Evolutionary conservation across 2,113 vertebrate genomes (phyloP).

Genomic region (Toxostoma redivivum): DNA sequence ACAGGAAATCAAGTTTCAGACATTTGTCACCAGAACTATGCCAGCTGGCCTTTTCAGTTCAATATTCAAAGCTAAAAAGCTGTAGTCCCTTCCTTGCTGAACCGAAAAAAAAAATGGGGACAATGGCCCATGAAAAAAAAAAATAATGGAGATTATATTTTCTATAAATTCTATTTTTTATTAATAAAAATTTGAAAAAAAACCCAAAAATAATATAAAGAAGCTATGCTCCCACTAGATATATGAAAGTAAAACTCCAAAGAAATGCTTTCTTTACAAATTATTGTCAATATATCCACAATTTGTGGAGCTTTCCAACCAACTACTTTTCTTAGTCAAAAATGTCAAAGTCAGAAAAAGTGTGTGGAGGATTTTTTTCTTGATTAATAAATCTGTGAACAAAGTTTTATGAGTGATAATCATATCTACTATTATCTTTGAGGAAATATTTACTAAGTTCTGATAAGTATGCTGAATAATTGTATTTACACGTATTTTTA

Average conservation of each 20-base stretch:
- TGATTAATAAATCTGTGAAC: background rate
- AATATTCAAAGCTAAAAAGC: background rate
- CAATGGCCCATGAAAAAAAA: background rate
- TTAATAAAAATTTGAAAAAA: background rate
- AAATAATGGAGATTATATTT: background rate
- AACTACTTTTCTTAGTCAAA: background rate
- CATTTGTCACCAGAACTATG: rapidly evolving
- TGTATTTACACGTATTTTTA: background rate
- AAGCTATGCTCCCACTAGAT: rapidly evolving
- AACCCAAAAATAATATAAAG: background rate
- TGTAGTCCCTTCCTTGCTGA: background rate
- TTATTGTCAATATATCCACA: background rate
- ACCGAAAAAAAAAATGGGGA: background rate
- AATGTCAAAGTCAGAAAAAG: background rate
- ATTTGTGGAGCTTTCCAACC: background rate
- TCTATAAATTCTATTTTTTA: background rate
- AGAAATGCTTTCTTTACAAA: background rate
- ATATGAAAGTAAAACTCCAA: background rate
- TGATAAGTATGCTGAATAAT: background rate
- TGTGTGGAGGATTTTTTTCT: background rate
- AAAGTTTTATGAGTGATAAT: background rate
- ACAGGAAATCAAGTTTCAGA: background rate
- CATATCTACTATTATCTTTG: background rate
- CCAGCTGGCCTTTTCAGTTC: background rate
- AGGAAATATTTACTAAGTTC: background rate